phyloP scores from a whole-genome alignment of 1,140 invertebrate genomes.

The Paramacrobiotus metropolitanus region DNA sequence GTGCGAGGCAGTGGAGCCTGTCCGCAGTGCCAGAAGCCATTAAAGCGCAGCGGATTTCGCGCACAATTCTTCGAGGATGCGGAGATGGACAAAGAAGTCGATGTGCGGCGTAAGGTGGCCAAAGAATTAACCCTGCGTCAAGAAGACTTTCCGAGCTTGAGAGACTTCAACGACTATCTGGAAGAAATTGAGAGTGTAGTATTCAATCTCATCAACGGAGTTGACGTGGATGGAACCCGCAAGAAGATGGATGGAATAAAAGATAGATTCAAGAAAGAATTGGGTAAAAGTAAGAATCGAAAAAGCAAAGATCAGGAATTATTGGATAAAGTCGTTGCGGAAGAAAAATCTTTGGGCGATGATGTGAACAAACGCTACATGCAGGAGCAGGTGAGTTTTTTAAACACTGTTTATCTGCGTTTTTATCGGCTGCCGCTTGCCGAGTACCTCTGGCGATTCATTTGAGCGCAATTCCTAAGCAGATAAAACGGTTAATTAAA shows the following conservation, averaged over 20 bases:
- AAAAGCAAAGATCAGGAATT: constrained; percentile 28
- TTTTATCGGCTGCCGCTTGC: too few relatives aligned
- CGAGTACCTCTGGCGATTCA: too few relatives aligned
- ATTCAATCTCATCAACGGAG: constrained; percentile 70
- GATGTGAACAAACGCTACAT: background rate
- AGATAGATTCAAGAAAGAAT: constrained; percentile 68
- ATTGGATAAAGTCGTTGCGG: constrained; percentile 60
- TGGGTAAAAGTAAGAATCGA: constrained; percentile 43
- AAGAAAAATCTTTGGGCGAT: constrained; percentile 31
- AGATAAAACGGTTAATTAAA: background rate
- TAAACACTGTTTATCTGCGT: too few relatives aligned
- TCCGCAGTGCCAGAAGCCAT: constrained; percentile 62
- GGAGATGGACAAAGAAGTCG: constrained; percentile 85
- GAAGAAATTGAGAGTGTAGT: constrained; percentile 70
- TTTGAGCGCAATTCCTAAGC: background rate
- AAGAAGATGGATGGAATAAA: constrained; percentile 80
- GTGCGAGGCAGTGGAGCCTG: constrained; percentile 80
- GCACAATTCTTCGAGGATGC: constrained; percentile 89
- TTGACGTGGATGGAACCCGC: constrained; percentile 67
- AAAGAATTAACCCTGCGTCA: constrained; percentile 76
- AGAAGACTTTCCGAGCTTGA: constrained; percentile 52
- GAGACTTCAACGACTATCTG: constrained; percentile 76
- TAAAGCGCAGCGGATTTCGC: constrained; percentile 69
- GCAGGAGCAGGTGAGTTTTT: background rate
- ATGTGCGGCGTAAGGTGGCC: constrained; percentile 65